Conservation (phyloP, 2,888 invertebrate genomes). For the Colletes collaris region DNA sequence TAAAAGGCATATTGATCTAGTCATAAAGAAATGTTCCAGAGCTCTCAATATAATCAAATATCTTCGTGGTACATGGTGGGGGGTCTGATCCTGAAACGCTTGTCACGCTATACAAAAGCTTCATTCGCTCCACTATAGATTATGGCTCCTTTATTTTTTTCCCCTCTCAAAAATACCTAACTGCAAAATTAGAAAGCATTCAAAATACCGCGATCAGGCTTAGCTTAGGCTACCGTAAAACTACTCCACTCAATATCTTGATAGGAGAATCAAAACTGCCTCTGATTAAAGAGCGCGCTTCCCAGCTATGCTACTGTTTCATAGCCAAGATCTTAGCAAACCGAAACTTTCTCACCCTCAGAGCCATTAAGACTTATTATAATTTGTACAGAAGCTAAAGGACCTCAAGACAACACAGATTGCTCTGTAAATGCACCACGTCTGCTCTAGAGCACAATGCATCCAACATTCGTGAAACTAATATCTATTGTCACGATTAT, state of each 20-base stretch:
- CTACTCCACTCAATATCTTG: constrained; percentile 9
- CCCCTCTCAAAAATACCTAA: neutral
- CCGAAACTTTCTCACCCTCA: neutral
- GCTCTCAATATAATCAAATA: constrained; percentile 18
- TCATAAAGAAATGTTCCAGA: constrained; percentile 2
- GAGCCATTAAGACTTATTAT: neutral
- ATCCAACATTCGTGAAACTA: neutral
- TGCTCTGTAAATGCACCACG: neutral
- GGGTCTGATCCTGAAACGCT: constrained; percentile 1
- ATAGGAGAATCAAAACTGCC: neutral
- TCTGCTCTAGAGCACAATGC: neutral
- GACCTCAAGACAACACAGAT: neutral
- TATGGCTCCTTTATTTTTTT: constrained; percentile 6
- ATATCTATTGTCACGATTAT: neutral
- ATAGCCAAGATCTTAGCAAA: neutral
- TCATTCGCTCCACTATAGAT: neutral
- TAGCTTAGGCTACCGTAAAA: constrained; percentile 7
- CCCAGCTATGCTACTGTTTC: neutral
- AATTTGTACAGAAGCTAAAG: neutral
- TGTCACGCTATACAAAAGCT: constrained; percentile 6
- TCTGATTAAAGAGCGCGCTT: neutral
- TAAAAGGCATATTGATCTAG: neutral
- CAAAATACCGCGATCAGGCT: constrained; percentile 2
- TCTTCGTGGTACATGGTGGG: constrained; percentile 14
- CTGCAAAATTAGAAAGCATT: constrained; percentile 8